Percentiles rank a stretch among this genome's conserved stretches.
These are phyloP conservation scores for Dipodomys ordii DNA, from an alignment of 2,113 vertebrate genomes.

Conservation along the genomic window DNA sequence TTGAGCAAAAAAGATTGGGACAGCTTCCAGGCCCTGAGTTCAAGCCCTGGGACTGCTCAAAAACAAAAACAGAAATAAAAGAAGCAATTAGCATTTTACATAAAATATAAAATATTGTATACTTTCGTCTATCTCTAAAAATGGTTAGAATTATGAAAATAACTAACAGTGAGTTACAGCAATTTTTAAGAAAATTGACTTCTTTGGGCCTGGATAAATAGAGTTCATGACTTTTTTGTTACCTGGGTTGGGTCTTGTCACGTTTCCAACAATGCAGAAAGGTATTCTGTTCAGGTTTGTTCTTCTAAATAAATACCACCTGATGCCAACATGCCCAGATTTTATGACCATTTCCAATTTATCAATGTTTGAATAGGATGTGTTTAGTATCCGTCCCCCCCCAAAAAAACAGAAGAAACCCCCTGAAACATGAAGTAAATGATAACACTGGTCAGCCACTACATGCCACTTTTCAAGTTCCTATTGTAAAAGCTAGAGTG, in stretches of 20 bases:
- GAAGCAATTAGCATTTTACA: too few relatives aligned
- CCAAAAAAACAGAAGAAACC: not conserved
- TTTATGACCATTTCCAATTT: not conserved
- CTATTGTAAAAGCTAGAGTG: not conserved
- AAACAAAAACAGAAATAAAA: too few relatives aligned
- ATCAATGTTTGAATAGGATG: constrained; percentile 49
- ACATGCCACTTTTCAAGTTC: not conserved
- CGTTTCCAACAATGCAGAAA: not conserved
- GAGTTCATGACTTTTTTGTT: not conserved
- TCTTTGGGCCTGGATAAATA: not conserved
- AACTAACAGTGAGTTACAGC: not conserved
- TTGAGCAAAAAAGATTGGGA: too few relatives aligned
- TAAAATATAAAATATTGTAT: too few relatives aligned
- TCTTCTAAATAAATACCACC: not conserved
- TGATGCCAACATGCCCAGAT: not conserved
- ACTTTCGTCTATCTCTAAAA: not conserved
- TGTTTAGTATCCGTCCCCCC: not conserved
- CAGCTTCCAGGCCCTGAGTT: too few relatives aligned
- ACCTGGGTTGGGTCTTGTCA: not conserved
- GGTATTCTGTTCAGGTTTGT: not conserved
- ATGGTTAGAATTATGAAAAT: not conserved
- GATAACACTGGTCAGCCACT: not conserved
- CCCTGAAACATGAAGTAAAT: not conserved
- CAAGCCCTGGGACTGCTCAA: too few relatives aligned
- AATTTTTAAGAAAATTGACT: constrained; percentile 18